Percentiles rank a stretch among this genome's conserved stretches.
These are phyloP conservation scores for Emys orbicularis DNA, from an alignment of 2,797 vertebrate genomes.

Conservation along the genomic window DNA sequence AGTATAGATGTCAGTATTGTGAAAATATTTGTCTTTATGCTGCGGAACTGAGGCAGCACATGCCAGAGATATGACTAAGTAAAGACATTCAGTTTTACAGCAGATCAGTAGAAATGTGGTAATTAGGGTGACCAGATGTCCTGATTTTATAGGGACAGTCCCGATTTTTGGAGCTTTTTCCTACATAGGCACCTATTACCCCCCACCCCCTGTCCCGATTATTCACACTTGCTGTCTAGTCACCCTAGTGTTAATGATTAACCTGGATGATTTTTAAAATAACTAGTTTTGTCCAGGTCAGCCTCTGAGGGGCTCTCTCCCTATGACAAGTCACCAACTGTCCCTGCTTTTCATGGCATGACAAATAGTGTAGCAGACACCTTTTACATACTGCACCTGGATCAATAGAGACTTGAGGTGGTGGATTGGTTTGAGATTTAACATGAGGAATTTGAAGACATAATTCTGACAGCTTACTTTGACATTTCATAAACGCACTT, in stretches of 20 bases:
- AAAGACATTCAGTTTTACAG: background rate
- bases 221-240: no score
- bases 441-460: background rate
- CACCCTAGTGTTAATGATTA: background rate
- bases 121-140: no score
- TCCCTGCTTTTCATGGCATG: background rate
- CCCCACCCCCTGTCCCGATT: no score
- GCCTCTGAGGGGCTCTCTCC: background rate
- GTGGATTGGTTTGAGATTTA: background rate
- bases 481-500: background rate
- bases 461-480: background rate
- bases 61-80: background rate
- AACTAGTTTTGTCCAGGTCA: background rate
- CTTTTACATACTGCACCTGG: background rate
- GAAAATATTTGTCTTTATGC: background rate
- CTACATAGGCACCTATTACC: no score
- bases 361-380: background rate
- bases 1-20: background rate
- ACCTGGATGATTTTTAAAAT: background rate
- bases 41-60: background rate
- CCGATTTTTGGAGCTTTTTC: no score
- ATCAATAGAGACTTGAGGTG: background rate
- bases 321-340: background rate
- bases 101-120: background rate
- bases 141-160: no score